These are phyloP conservation scores for Tachyglossus aculeatus DNA, from an alignment of 2,797 vertebrate genomes.

Conservation along the genomic window DNA sequence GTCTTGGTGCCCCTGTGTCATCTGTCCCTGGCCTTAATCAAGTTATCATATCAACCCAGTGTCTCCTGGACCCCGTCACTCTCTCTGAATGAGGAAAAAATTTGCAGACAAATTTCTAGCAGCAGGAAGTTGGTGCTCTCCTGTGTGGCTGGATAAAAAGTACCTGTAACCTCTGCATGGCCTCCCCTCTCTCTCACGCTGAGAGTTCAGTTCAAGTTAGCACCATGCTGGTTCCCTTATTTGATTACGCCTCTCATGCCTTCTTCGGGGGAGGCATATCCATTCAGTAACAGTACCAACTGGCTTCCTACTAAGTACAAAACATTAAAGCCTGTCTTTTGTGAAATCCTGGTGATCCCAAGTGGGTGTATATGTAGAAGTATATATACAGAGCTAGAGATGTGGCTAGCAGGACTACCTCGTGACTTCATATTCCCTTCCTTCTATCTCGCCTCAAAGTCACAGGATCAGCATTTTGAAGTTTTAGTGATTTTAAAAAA, in stretches of 20 bases:
- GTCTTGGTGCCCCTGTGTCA: slow-evolving; percentile 74
- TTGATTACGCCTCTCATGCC: slow-evolving; percentile 81
- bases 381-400: background rate
- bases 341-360: slow-evolving; percentile 41
- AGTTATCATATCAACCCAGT: slow-evolving; percentile 89
- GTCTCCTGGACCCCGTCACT: slow-evolving; percentile 77
- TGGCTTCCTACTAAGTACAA: slow-evolving; percentile 70
- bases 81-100: slow-evolving; percentile 80
- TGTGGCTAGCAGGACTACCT: background rate
- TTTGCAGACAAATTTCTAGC: slow-evolving; percentile 90
- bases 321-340: slow-evolving; percentile 61
- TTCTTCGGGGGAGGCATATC: slow-evolving; percentile 77
- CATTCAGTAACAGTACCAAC: slow-evolving; percentile 67
- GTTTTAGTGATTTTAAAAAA: too few species aligned
- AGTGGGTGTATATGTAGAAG: background rate
- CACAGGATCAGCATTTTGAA: too few species aligned
- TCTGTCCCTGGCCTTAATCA: slow-evolving; percentile 83
- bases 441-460: background rate
- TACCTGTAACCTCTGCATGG: slow-evolving; percentile 84
- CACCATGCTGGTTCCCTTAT: slow-evolving; percentile 86
- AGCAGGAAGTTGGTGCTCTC: slow-evolving; percentile 82
- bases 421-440: background rate
- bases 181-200: slow-evolving; percentile 75
- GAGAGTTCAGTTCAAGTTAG: slow-evolving; percentile 80
- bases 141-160: slow-evolving; percentile 85